A percentile compares a stretch with the other conserved stretches of the same genome.
These are phyloP conservation scores for Rotaria sp. DNA, from an alignment of 2,888 invertebrate species.

Conservation along the genomic window DNA sequence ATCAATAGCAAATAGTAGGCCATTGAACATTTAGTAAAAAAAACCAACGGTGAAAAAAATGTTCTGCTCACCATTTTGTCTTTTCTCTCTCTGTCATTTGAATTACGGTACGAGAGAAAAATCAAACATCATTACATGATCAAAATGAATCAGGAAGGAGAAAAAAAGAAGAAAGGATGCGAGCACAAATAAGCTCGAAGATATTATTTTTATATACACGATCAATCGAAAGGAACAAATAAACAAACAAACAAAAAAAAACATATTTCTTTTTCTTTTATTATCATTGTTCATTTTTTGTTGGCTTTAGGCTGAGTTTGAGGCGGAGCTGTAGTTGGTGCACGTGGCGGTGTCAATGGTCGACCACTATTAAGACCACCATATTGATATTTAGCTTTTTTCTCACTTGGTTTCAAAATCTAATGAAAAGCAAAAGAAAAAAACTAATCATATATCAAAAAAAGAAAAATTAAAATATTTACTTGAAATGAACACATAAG, in stretches of 20 bases:
- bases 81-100: background rate
- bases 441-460: constrained; percentile 43
- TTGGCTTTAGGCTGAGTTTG: background rate
- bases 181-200: background rate
- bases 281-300: constrained; percentile 1
- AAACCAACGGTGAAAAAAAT: background rate
- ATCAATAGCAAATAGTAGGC: background rate
- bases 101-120: background rate
- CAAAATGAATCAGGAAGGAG: background rate
- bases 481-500: constrained; percentile 99
- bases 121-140: background rate
- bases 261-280: background rate
- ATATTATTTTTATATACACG: background rate
- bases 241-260: background rate
- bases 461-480: constrained; percentile 23
- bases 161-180: background rate
- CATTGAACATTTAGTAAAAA: background rate
- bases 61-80: background rate
- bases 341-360: constrained; percentile 50
- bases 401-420: constrained; percentile 60
- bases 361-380: constrained; percentile 56
- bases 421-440: background rate
- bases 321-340: constrained; percentile 29
- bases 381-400: constrained; percentile 60
- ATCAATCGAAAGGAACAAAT: background rate